Conservation (phyloP, 2,888 invertebrate genomes). For the Andricus quercusramuli region DNA sequence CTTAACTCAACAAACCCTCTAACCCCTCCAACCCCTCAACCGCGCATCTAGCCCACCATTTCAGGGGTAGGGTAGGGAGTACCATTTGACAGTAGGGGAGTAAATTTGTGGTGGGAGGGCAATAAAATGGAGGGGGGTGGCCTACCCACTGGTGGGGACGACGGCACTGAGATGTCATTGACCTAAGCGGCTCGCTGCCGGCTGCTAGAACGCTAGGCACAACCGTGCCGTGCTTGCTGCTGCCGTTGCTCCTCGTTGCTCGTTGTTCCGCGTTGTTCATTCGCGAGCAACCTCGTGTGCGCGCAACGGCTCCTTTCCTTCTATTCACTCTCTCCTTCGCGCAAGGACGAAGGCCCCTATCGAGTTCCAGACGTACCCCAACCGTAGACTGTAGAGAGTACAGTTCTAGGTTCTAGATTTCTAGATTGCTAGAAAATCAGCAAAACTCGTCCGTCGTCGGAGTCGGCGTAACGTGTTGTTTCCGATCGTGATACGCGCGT, state of each 20-base stretch:
- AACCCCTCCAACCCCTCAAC: slow-evolving; percentile 48
- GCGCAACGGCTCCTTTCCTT: slow-evolving; percentile 37
- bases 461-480: background rate
- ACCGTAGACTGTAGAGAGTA: slow-evolving; percentile 2
- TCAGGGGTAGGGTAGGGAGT: slow-evolving; percentile 43
- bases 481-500: slow-evolving; percentile 9
- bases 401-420: background rate
- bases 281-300: slow-evolving; percentile 43
- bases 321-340: slow-evolving; percentile 37
- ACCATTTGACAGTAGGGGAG: slow-evolving; percentile 44
- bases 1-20: slow-evolving; percentile 20
- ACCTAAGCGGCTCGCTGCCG: slow-evolving; percentile 78
- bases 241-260: slow-evolving; percentile 42
- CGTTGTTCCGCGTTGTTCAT: slow-evolving; percentile 44
- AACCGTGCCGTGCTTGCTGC: slow-evolving; percentile 60
- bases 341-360: slow-evolving; percentile 35
- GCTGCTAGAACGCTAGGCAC: slow-evolving; percentile 76
- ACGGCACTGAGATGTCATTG: slow-evolving; percentile 76
- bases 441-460: background rate
- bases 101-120: slow-evolving; percentile 46
- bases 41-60: slow-evolving; percentile 48
- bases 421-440: background rate
- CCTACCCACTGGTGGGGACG: slow-evolving; percentile 58
- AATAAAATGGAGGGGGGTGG: slow-evolving; percentile 44
- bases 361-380: background rate